Conservation (phyloP, 2,888 invertebrate genomes). For the Stenolophus ochropezus region DNA sequence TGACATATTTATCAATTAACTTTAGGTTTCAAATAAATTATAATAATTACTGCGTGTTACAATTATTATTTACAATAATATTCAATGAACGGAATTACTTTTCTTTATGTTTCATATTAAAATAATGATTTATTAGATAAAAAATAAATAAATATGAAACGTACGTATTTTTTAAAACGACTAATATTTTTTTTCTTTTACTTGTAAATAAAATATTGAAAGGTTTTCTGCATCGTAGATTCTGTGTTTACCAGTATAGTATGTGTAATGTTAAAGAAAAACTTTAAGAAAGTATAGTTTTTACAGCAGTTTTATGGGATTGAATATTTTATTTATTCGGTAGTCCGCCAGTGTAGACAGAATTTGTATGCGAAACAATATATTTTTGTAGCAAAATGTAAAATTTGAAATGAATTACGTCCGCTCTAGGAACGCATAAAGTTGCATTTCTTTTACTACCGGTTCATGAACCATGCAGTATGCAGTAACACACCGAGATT, state of each 20-base stretch:
- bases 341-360: neutral
- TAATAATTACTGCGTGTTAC: too few relatives aligned
- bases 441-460: slow-evolving; percentile 33
- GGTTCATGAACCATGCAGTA: slow-evolving; percentile 39
- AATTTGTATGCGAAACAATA: slow-evolving; percentile 26
- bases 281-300: neutral
- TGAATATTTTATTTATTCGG: neutral
- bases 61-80: too few relatives aligned
- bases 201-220: neutral
- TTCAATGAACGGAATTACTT: too few relatives aligned
- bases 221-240: neutral
- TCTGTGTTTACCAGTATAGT: neutral
- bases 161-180: too few relatives aligned
- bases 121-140: too few relatives aligned
- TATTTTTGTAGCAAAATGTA: slow-evolving; percentile 32
- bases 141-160: too few relatives aligned
- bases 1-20: too few relatives aligned
- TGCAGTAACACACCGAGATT: slow-evolving; percentile 33
- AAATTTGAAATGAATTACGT: slow-evolving; percentile 32
- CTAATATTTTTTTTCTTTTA: too few relatives aligned
- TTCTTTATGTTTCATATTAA: too few relatives aligned
- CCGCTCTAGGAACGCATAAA: slow-evolving; percentile 23
- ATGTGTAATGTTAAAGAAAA: neutral
- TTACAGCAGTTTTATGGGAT: neutral
- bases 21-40: too few relatives aligned